These are phyloP conservation scores for Nylanderia fulva DNA, from an alignment of 1,140 invertebrate species.

Conservation along the genomic window DNA sequence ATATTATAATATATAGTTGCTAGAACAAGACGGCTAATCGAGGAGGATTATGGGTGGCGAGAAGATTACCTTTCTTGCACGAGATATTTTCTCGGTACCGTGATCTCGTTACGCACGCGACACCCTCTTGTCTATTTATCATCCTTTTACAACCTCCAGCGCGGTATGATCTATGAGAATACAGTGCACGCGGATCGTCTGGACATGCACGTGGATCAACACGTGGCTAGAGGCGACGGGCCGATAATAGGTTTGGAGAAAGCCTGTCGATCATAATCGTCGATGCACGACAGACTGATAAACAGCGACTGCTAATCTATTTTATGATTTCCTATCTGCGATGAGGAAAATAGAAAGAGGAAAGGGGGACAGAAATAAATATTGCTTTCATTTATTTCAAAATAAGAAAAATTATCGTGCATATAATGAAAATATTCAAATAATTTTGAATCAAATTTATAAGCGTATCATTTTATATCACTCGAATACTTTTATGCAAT, in stretches of 20 bases:
- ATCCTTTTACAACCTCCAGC: conserved; percentile 51
- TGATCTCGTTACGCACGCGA: conserved; percentile 72
- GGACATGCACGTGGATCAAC: conserved; percentile 78
- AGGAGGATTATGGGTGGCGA: conserved; percentile 42
- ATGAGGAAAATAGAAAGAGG: background rate
- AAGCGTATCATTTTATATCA: background rate
- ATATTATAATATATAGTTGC: conserved; percentile 5
- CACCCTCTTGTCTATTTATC: conserved; percentile 65
- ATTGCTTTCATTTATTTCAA: background rate
- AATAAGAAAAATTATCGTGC: too few relatives aligned
- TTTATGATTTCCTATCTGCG: background rate
- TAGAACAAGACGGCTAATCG: background rate
- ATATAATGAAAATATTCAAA: too few relatives aligned
- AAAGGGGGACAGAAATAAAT: background rate
- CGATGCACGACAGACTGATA: too few relatives aligned
- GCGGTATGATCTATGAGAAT: conserved; percentile 65
- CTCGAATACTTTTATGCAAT: background rate
- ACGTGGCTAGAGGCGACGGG: conserved; percentile 74
- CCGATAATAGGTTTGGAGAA: conserved; percentile 74
- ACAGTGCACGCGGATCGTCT: conserved; percentile 41
- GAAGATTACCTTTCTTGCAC: conserved; percentile 55
- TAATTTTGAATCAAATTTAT: background rate
- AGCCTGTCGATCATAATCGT: conserved; percentile 53
- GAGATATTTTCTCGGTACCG: conserved; percentile 58
- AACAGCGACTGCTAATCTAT: conserved; percentile 1